phyloP scores from a whole-genome alignment of 2,888 invertebrate genomes.

The Pammene aurita region DNA sequence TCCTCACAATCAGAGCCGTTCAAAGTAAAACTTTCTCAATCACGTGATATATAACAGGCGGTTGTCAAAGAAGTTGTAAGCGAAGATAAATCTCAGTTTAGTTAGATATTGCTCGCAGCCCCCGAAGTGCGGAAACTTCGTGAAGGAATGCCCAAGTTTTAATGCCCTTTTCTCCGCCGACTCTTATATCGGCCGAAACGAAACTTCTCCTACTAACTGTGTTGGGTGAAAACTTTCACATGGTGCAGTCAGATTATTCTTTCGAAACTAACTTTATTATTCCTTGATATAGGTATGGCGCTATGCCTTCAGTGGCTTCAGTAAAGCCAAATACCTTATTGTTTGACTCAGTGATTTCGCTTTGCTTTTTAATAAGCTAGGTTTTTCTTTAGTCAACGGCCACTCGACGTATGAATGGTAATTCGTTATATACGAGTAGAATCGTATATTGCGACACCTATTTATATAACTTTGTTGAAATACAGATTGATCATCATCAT shows the following conservation, averaged over 20 bases:
- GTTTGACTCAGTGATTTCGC: no score
- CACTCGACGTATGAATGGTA: no score
- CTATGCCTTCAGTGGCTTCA: not conserved
- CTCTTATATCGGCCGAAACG: conserved; percentile 65
- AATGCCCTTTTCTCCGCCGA: conserved; percentile 68
- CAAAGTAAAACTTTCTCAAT: conserved; percentile 60
- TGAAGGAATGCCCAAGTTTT: conserved; percentile 72
- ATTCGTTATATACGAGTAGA: no score
- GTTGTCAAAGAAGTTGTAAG: conserved; percentile 70
- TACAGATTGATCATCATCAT: conserved; percentile 1
- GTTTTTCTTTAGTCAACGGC: no score
- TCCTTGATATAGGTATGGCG: not conserved
- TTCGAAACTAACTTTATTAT: conserved; percentile 21
- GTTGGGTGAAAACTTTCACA: conserved; percentile 25
- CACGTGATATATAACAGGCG: conserved; percentile 63
- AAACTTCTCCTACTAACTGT: conserved; percentile 56
- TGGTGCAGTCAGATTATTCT: conserved; percentile 28
- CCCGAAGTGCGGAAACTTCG: conserved; percentile 57
- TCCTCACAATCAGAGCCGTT: conserved; percentile 38
- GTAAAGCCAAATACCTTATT: no score
- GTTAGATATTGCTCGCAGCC: conserved; percentile 66
- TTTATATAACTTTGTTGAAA: no score
- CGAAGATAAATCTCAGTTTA: conserved; percentile 74
- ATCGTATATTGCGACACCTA: no score
- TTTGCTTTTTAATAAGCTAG: no score